phyloP scores from a whole-genome alignment of 2,113 vertebrate species.

The Siphamia tubifer region DNA sequence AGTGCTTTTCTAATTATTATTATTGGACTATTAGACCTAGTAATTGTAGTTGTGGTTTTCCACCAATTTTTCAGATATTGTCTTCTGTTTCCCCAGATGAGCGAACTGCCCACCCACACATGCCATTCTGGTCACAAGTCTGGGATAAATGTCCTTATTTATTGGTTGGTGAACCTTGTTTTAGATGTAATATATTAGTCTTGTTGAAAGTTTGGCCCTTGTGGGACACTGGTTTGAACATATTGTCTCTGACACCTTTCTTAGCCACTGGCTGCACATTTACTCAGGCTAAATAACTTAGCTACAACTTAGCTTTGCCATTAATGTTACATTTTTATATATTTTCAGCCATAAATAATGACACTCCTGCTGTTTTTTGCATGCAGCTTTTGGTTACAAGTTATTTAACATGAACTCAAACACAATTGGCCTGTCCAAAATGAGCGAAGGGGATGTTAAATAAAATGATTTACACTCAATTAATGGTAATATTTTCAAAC shows the following conservation, averaged over 20 bases:
- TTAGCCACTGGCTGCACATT: slow-evolving; percentile 15
- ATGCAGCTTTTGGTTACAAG: background rate
- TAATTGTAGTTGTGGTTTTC: too few species aligned
- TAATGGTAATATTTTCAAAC: background rate
- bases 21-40: too few species aligned
- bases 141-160: slow-evolving; percentile 10
- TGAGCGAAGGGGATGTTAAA: background rate
- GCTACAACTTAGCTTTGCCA: slow-evolving; percentile 29
- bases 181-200: slow-evolving; percentile 19
- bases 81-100: too few species aligned
- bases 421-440: slow-evolving; percentile 5
- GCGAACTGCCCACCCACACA: too few species aligned
- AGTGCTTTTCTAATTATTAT: too few species aligned
- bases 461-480: slow-evolving; percentile 18
- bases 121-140: too few species aligned
- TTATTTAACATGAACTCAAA: slow-evolving; percentile 17
- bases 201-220: slow-evolving; percentile 5
- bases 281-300: slow-evolving; percentile 55
- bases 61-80: too few species aligned
- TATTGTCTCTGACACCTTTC: slow-evolving; percentile 31
- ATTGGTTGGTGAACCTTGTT: background rate
- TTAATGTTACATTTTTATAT: slow-evolving; percentile 31
- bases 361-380: background rate
- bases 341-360: slow-evolving; percentile 16
- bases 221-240: slow-evolving; percentile 38